phyloP scores from a whole-genome alignment of 2,888 invertebrate species.

The Pheosia gnoma region DNA sequence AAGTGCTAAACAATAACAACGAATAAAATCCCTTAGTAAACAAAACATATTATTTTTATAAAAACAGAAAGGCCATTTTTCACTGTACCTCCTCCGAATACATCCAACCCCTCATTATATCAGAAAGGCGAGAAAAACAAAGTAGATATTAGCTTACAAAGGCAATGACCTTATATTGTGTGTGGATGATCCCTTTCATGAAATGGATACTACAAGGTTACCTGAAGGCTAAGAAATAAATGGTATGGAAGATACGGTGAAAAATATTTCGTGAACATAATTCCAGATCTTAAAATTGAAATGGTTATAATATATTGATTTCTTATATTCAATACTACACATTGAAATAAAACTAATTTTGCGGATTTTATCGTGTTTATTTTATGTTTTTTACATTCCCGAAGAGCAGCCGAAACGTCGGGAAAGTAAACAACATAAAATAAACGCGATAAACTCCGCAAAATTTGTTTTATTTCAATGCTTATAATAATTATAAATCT shows the following conservation, averaged over 20 bases:
- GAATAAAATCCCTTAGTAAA: neutral
- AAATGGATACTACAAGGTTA: conserved; percentile 16
- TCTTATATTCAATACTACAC: too few species aligned
- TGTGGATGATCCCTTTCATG: conserved; percentile 18
- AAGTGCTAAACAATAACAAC: neutral
- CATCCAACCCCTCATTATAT: conserved; percentile 24
- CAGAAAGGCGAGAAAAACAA: conserved; percentile 17
- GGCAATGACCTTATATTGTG: conserved; percentile 21
- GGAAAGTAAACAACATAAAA: too few species aligned
- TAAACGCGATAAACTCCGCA: too few species aligned
- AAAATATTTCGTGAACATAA: too few species aligned
- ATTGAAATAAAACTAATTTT: too few species aligned
- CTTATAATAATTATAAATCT: too few species aligned
- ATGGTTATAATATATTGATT: too few species aligned
- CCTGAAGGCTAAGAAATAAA: neutral
- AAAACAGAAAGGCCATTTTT: neutral
- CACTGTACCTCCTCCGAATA: conserved; percentile 1
- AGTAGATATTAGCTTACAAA: conserved; percentile 34
- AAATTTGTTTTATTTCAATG: too few species aligned
- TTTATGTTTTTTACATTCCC: too few species aligned
- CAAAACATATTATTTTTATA: neutral
- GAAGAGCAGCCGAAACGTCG: too few species aligned
- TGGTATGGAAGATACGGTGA: neutral
- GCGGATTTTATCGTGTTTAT: too few species aligned
- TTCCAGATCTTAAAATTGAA: too few species aligned